Evolutionary conservation across 2,888 invertebrate genomes (phyloP).

Genomic region (Mythimna lalbum): DNA sequence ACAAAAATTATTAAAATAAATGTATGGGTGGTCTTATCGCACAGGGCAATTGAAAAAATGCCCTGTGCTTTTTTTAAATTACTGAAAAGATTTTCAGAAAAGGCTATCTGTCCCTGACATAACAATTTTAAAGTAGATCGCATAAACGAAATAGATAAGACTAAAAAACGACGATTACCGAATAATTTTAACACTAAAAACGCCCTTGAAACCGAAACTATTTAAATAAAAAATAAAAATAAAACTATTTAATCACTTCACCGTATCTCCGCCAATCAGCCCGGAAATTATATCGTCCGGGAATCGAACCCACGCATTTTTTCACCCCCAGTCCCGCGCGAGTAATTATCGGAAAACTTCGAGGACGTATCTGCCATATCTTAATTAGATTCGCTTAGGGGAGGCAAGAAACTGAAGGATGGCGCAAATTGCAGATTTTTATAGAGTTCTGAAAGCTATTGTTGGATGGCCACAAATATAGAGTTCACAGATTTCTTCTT

Average conservation of each 20-base stretch:
- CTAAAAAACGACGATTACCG: background rate
- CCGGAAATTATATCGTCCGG: constrained; percentile 49
- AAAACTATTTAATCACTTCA: constrained; percentile 26
- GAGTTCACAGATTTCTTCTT: background rate
- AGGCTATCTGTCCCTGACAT: too few relatives aligned
- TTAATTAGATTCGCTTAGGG: constrained; percentile 54
- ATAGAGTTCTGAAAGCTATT: constrained; percentile 18
- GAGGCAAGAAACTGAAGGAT: constrained; percentile 24
- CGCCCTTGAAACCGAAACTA: constrained; percentile 12
- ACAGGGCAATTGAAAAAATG: too few relatives aligned
- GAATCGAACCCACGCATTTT: constrained; percentile 43
- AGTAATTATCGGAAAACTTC: constrained; percentile 55
- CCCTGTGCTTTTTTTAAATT: too few relatives aligned
- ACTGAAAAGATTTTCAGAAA: too few relatives aligned
- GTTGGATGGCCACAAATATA: background rate
- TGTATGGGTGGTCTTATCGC: too few relatives aligned
- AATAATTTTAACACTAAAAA: background rate
- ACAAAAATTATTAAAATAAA: too few relatives aligned
- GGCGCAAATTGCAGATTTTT: constrained; percentile 48
- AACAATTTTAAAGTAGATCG: too few relatives aligned
- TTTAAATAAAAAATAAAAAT: constrained; percentile 21
- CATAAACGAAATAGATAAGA: too few relatives aligned
- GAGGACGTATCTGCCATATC: constrained; percentile 56
- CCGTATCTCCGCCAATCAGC: constrained; percentile 30
- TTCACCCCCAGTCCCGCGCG: constrained; percentile 22